Evolutionary conservation across 2,888 invertebrate species (phyloP).

Genomic region (Liopterus haemorrhoidalis): DNA sequence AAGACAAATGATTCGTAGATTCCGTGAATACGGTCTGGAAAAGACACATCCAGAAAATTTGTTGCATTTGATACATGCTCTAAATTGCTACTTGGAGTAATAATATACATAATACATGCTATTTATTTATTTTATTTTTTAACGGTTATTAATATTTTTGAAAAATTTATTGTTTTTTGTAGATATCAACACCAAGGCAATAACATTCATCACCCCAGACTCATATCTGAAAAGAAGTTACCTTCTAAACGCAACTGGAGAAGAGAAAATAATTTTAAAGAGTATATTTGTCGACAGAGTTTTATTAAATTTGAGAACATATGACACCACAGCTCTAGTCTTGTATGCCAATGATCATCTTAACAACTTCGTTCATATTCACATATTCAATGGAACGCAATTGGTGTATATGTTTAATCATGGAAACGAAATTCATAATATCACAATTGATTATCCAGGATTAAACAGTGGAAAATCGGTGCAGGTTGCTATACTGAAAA

Average conservation of each 20-base stretch:
- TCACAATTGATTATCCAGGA: constrained; percentile 68
- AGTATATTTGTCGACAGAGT: constrained; percentile 74
- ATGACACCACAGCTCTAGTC: constrained; percentile 72
- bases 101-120: too few species aligned
- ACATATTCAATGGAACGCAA: constrained; percentile 70
- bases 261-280: constrained; percentile 56
- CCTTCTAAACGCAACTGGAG: constrained; percentile 56
- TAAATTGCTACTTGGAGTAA: too few species aligned
- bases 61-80: too few species aligned
- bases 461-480: constrained; percentile 78
- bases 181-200: constrained; percentile 86
- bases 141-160: not conserved
- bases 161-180: constrained; percentile 30
- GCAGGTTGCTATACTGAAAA: constrained; percentile 79
- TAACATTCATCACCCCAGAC: constrained; percentile 78
- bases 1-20: too few species aligned
- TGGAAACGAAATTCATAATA: constrained; percentile 70
- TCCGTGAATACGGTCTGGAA: too few species aligned
- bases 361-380: constrained; percentile 88
- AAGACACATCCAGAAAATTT: too few species aligned
- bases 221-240: constrained; percentile 78
- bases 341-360: constrained; percentile 88
- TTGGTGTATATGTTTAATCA: constrained; percentile 82
- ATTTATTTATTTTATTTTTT: too few species aligned
- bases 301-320: constrained; percentile 84